Evolutionary conservation across 2,113 vertebrate genomes (phyloP), one percentile per base, ranked within the genome.

Genomic region (Toxotes chatareus): DNA sequence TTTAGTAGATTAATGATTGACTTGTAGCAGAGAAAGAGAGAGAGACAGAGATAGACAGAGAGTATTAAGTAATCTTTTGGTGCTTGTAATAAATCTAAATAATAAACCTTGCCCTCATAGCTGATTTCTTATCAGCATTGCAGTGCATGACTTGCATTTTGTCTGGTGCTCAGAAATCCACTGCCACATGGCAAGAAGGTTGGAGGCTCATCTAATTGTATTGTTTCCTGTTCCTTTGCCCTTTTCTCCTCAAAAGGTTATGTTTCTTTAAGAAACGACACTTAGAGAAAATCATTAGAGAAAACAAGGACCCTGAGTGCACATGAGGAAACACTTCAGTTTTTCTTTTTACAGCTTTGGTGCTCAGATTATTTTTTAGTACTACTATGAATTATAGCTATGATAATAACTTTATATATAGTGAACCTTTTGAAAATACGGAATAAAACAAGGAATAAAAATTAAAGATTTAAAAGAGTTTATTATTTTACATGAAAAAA

Each of bases 71-170:
- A 57, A 79, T 62, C 34, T 31, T 34, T 66, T 56, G 17, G 1
- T 68, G 63, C n/a, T 23, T 16, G 14, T 73, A 44, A 86, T 87
- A 77, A 66, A 86, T 82, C 1, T 31, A 5, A 67, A 76, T 47
- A 57, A 76, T 73, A 78, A 79, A 76, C 80, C 14, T 79, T 85
- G 75, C n/a, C 59, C 80, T 65, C 3, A 0, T 38, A 7, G 4
- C 62, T 80, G 84, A 87, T 88, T 87, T 73, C 61, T 85, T 94
- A 93, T 92, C 91, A 86, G 32, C n/a, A 14, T 78, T 82, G 79
- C 23, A 47, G 32, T 67, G 44, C 32, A 0, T 84, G 89, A 80
- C 76, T 84, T 79, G 68, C 62, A 67, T 56, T 88, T 88, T 78
- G 75, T 73, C 17, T 46, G 2, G 13, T 82, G 49, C n/a, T 65